Evolutionary conservation across 2,888 invertebrate genomes (phyloP), one percentile per base, ranked within the genome.

Genomic region (Lacanobia oleracea): DNA sequence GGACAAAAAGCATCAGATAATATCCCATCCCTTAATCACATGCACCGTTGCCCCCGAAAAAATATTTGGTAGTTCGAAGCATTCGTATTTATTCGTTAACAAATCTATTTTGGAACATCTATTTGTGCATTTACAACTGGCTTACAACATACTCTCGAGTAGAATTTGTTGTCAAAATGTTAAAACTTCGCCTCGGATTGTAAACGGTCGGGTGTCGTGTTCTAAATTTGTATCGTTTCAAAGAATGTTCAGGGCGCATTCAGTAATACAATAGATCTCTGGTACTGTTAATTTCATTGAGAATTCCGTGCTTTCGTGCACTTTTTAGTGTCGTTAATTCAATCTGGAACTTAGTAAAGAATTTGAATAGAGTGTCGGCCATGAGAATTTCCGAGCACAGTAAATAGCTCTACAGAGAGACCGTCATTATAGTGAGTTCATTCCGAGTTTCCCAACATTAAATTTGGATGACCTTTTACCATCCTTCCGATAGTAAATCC

Each of bases 11-110:
- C 91, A 90, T 84, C 91, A 94, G 92, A 95, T 95, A 94, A 94
- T 94, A 93, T 95, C 92, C 93, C 93, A 95, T 95, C 95, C 95
- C 93, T 94, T 95, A 95, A 96, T 96, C 95, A 95, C 94, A 96
- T 96, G 95, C 95, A 93, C 93, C 92, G 94, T 87, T 96, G 95
- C 93, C 89, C 92, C 91, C 90, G 92, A 94, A 95, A 94, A 94
- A 94, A 91, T 94, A 91, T 94, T 94, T 93, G 91, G 91, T 91
- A 91, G 91, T 91, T 90, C 90, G 90, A 93, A 91, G 88, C 90
- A 91, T 91, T 93, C 87, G 88, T 89, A 89, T 92, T 90, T 90
- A 90, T 92, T 92, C 90, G 91, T 92, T 90, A 89, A 85, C 85
- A 86, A 89, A 91, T 92, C 93, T 94, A 93, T 94, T 94, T 93